These are phyloP conservation scores for Ornithorhynchus anatinus DNA, from an alignment of 2,113 vertebrate species.

Conservation along the genomic window DNA sequence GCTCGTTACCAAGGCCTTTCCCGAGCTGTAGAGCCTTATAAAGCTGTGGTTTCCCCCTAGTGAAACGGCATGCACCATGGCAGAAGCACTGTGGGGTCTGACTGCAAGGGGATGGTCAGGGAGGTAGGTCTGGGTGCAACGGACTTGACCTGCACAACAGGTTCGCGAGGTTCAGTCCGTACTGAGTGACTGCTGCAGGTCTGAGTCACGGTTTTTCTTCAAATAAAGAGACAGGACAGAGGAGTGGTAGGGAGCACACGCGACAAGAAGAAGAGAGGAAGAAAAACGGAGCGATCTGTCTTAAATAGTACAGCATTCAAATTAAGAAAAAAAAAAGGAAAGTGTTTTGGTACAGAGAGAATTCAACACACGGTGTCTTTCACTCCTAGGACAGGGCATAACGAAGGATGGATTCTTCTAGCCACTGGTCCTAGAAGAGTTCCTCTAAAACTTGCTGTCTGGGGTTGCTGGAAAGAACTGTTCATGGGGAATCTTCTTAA, in stretches of 20 bases:
- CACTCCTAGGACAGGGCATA: slow-evolving; percentile 25
- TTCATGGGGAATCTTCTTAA: slow-evolving; percentile 41
- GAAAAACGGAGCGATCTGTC: background rate
- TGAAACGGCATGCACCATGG: slow-evolving; percentile 46
- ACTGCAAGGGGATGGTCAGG: background rate
- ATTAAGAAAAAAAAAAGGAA: background rate
- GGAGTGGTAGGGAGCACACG: background rate
- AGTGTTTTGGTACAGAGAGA: background rate
- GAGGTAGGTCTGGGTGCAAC: background rate
- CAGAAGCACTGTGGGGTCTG: slow-evolving; percentile 8
- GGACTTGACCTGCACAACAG: accelerated
- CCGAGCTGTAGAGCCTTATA: background rate
- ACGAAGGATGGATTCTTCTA: slow-evolving; percentile 6
- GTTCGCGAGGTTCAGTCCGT: accelerated
- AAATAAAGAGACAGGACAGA: background rate
- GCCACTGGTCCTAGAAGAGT: slow-evolving; percentile 38
- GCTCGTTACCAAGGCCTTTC: slow-evolving; percentile 28
- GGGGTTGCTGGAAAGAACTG: slow-evolving; percentile 45
- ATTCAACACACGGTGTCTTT: background rate
- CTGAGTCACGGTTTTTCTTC: background rate
- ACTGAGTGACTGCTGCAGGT: background rate
- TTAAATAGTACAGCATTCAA: slow-evolving; percentile 15
- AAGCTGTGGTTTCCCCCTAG: slow-evolving; percentile 25
- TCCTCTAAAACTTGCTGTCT: slow-evolving; percentile 63
- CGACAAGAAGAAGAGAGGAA: background rate